A percentile compares a stretch with the other conserved stretches of the same genome.
phyloP scores from a whole-genome alignment of 2,113 vertebrate species.

The Caracal caracal region DNA sequence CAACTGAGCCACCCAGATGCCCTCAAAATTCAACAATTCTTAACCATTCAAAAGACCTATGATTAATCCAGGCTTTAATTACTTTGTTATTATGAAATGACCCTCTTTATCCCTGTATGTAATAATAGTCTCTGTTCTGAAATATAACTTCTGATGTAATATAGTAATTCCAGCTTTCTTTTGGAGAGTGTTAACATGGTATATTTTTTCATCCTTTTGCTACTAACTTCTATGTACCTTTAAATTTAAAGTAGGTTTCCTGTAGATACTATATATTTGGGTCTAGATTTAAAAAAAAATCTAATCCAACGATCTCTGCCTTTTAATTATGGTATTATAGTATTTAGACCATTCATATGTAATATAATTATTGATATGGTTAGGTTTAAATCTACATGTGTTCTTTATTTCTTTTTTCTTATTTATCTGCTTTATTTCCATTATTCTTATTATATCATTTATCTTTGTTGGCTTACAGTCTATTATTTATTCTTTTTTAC shows the following conservation, averaged over 20 bases:
- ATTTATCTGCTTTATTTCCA: neutral
- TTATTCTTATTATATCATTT: neutral
- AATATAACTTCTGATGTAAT: slow-evolving; percentile 24
- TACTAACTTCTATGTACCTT: neutral
- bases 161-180: neutral
- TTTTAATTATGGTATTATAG: neutral
- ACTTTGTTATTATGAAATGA: neutral
- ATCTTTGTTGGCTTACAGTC: neutral
- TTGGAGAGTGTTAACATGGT: neutral
- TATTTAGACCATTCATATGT: neutral
- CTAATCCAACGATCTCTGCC: neutral
- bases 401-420: neutral
- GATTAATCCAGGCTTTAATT: neutral
- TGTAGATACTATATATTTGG: neutral
- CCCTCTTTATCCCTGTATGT: neutral
- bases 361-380: neutral
- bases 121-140: neutral
- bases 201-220: neutral
- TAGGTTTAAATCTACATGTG: neutral
- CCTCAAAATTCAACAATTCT: neutral
- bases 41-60: neutral
- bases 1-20: too few species aligned
- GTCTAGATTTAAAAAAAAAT: neutral
- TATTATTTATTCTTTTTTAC: neutral
- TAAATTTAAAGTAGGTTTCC: neutral